These are phyloP conservation scores for Caenorhabditis sinica DNA, from an alignment of 2,888 invertebrate genomes.

Conservation along the genomic window DNA sequence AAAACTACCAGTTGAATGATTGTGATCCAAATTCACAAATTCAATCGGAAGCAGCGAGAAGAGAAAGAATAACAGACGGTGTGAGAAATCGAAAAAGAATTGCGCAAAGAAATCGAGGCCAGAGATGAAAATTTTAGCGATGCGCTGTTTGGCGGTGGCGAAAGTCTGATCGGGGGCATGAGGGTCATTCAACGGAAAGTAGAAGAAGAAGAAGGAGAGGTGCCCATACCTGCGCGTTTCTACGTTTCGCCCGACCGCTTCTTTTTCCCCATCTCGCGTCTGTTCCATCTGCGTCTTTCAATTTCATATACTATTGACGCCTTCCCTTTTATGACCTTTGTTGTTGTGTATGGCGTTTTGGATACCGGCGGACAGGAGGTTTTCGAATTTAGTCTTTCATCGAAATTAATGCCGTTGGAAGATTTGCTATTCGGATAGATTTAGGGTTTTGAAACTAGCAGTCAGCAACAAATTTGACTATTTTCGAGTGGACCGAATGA, in stretches of 20 bases:
- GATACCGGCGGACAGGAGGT: conserved; percentile 42
- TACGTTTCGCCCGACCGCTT: conserved; percentile 58
- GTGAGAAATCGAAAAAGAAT: conserved; percentile 29
- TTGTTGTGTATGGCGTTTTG: conserved; percentile 59
- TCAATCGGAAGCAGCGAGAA: conserved; percentile 33
- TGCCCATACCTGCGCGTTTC: conserved; percentile 51
- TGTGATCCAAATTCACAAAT: conserved; percentile 47
- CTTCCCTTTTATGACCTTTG: conserved; percentile 62
- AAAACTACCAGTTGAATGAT: conserved; percentile 20
- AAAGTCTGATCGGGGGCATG: conserved; percentile 65
- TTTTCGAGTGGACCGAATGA: background rate
- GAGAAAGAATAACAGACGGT: conserved; percentile 23
- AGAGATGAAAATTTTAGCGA: conserved; percentile 36
- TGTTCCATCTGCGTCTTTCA: conserved; percentile 48
- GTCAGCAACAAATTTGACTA: conserved; percentile 4
- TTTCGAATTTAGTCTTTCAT: conserved; percentile 52
- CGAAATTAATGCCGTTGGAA: conserved; percentile 46
- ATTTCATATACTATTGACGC: conserved; percentile 20
- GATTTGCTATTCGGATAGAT: conserved; percentile 7
- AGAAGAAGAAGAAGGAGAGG: conserved; percentile 13
- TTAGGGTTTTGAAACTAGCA: background rate
- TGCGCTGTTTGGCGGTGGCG: conserved; percentile 39
- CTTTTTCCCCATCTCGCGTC: conserved; percentile 19
- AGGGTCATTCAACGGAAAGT: conserved; percentile 62
- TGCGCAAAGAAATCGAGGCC: conserved; percentile 32